phyloP scores from a whole-genome alignment of 2,888 invertebrate genomes.

The Clostera curtula region DNA sequence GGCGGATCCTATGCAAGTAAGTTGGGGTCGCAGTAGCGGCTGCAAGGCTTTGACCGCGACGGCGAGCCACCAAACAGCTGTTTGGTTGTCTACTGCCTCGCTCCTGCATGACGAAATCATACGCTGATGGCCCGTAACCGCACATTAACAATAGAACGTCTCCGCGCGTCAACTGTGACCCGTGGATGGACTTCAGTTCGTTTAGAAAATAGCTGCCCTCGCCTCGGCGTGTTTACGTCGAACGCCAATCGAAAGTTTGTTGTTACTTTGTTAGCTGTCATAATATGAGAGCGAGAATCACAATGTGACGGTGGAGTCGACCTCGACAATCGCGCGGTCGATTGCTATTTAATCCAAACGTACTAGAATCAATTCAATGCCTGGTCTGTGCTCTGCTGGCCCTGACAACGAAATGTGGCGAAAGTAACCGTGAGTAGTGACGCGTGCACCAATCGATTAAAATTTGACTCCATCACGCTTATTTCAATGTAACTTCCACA shows the following conservation, averaged over 20 bases:
- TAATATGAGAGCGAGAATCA: conserved; percentile 23
- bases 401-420: conserved; percentile 64
- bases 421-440: conserved; percentile 62
- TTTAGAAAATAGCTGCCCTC: conserved; percentile 29
- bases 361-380: conserved; percentile 35
- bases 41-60: conserved; percentile 23
- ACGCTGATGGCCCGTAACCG: conserved; percentile 31
- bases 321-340: conserved; percentile 40
- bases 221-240: conserved; percentile 23
- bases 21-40: conserved; percentile 40
- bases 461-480: conserved; percentile 29
- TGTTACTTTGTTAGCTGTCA: conserved; percentile 24
- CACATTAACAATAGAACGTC: conserved; percentile 38
- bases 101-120: conserved; percentile 37
- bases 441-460: conserved; percentile 39
- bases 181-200: conserved; percentile 21
- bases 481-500: conserved; percentile 8
- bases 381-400: conserved; percentile 34
- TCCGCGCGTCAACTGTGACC: conserved; percentile 35
- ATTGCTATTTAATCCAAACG: conserved; percentile 33
- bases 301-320: conserved; percentile 15
- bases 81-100: conserved; percentile 28
- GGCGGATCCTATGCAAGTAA: conserved; percentile 92
- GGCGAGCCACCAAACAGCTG: conserved; percentile 48
- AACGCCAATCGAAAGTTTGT: conserved; percentile 32